These are phyloP conservation scores for Luperina nickerlii DNA, from an alignment of 2,888 invertebrate genomes.

Conservation along the genomic window DNA sequence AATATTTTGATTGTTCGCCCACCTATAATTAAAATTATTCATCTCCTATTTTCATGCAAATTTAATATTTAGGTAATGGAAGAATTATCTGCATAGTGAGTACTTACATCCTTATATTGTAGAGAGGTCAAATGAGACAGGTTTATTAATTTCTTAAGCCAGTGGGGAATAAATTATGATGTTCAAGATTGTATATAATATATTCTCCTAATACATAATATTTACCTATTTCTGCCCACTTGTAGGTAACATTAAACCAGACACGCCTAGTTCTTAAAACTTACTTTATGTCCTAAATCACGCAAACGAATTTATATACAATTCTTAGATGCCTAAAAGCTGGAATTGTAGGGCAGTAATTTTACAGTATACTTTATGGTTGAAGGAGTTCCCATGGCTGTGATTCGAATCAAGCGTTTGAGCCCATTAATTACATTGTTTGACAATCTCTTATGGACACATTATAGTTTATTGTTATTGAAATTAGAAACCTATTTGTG, in stretches of 20 bases:
- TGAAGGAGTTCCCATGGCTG: constrained; percentile 58
- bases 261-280: constrained; percentile 53
- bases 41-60: constrained; percentile 36
- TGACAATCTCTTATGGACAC: constrained; percentile 52
- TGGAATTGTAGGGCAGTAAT: constrained; percentile 11
- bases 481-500: constrained; percentile 63
- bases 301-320: constrained; percentile 40
- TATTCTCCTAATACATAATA: constrained; percentile 50
- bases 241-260: constrained; percentile 49
- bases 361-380: constrained; percentile 27
- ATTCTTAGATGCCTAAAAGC: constrained; percentile 14
- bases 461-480: constrained; percentile 64
- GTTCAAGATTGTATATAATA: constrained; percentile 49
- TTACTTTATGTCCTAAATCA: constrained; percentile 39
- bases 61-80: constrained; percentile 20
- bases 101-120: constrained; percentile 15
- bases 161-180: constrained; percentile 53
- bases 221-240: constrained; percentile 55
- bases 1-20: constrained; percentile 59
- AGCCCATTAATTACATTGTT: constrained; percentile 54
- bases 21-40: constrained; percentile 43
- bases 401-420: constrained; percentile 46
- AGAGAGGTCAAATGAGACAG: constrained; percentile 46
- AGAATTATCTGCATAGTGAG: constrained; percentile 9
- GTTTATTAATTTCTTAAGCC: constrained; percentile 46